Evolutionary conservation across 2,797 vertebrate genomes (phyloP).

Genomic region (Coreius guichenoti): DNA sequence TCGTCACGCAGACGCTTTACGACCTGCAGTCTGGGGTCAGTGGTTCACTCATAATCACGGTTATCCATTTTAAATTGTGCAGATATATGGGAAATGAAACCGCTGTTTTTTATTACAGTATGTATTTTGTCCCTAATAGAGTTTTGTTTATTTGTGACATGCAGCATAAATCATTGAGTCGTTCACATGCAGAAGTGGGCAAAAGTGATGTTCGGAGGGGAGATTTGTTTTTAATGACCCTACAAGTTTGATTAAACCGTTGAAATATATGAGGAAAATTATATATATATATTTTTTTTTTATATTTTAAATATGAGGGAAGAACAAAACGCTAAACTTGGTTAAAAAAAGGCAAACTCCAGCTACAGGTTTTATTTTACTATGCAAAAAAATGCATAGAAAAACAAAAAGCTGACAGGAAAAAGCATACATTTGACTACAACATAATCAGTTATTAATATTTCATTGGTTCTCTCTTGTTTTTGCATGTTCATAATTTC

Average conservation of each 20-base stretch:
- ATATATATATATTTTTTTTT: not conserved
- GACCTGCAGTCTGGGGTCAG: conserved; percentile 91
- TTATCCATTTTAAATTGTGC: not conserved
- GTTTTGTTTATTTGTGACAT: conserved; percentile 1
- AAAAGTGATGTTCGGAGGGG: not conserved
- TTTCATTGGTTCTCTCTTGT: not conserved
- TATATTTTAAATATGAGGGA: not conserved
- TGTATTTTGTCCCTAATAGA: not conserved
- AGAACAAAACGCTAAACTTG: not conserved
- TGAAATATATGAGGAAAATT: not conserved
- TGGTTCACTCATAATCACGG: not conserved
- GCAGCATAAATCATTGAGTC: not conserved
- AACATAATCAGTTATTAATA: not conserved
- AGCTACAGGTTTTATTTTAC: not conserved
- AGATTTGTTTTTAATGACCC: not conserved
- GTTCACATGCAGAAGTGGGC: not conserved
- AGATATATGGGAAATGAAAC: not conserved
- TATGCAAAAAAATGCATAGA: too few species aligned
- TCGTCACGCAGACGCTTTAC: conserved; percentile 94
- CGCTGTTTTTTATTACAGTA: not conserved
- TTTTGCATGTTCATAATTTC: not conserved
- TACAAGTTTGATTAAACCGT: not conserved
- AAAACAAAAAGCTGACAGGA: not conserved
- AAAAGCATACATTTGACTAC: not conserved
- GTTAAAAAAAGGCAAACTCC: not conserved